Evolutionary conservation across 2,113 vertebrate species (phyloP).

Genomic region (Tapirus terrestris): DNA sequence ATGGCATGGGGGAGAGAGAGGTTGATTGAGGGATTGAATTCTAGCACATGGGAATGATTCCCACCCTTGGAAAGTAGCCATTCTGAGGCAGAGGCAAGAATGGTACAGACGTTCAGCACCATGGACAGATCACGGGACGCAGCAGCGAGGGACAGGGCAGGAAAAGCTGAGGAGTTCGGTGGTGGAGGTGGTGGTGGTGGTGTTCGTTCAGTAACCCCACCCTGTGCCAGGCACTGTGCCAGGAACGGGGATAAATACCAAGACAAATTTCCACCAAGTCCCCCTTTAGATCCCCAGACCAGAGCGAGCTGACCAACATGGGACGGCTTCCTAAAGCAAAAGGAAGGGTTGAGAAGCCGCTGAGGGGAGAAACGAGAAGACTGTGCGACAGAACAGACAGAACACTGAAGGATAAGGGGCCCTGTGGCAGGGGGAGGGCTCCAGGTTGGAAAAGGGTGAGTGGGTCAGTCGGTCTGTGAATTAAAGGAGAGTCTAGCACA

Average conservation of each 20-base stretch:
- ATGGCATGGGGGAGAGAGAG: neutral
- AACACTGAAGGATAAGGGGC: neutral
- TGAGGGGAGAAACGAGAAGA: neutral
- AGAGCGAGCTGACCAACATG: neutral
- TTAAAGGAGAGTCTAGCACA: neutral
- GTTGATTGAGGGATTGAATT: neutral
- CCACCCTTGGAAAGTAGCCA: neutral
- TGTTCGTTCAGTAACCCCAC: neutral
- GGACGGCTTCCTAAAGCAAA: neutral
- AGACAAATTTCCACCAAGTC: neutral
- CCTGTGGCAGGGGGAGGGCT: neutral
- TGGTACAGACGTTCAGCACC: constrained; percentile 61
- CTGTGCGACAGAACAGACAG: neutral
- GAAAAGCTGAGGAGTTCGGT: neutral
- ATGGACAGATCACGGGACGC: constrained; percentile 9
- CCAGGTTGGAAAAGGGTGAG: neutral
- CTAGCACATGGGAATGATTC: neutral
- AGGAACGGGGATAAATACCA: constrained; percentile 10
- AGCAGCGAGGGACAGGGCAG: accelerated
- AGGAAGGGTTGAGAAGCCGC: neutral
- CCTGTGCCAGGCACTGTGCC: neutral
- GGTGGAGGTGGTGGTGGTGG: neutral
- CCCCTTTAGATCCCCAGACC: neutral
- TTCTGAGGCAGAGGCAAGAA: neutral
- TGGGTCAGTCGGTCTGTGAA: neutral